A percentile compares a stretch with the other conserved stretches of the same genome.
These are phyloP conservation scores for Eupsittula cactorum DNA, from an alignment of 2,113 vertebrate genomes.

Conservation along the genomic window DNA sequence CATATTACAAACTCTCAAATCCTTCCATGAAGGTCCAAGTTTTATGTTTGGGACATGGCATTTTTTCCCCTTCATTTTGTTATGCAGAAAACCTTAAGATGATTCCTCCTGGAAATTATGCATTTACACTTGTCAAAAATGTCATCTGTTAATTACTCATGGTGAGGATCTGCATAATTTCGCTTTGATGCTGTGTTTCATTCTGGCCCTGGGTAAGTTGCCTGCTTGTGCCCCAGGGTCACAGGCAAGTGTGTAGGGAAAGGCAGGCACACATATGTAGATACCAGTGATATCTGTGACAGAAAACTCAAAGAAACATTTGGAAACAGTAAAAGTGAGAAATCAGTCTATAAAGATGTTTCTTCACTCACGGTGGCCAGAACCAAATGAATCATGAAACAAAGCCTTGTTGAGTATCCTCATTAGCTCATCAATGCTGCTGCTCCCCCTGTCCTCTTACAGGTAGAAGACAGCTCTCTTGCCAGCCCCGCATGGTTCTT, in stretches of 20 bases:
- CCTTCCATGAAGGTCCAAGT: background rate
- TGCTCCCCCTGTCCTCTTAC: background rate
- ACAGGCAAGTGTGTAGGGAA: fast-evolving
- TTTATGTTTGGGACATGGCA: background rate
- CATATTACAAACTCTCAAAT: background rate
- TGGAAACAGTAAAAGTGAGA: background rate
- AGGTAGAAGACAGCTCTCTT: background rate
- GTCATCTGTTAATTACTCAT: background rate
- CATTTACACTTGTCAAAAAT: background rate
- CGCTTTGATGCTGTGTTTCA: background rate
- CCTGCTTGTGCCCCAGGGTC: background rate
- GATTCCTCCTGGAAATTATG: background rate
- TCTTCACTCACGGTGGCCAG: background rate
- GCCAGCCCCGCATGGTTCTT: background rate
- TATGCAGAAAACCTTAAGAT: background rate
- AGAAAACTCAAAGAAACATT: background rate
- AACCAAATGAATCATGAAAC: background rate
- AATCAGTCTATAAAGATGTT: background rate
- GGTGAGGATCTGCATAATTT: background rate
- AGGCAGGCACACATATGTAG: background rate
- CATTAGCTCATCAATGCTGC: background rate
- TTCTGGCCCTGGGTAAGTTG: background rate
- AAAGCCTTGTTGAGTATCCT: background rate
- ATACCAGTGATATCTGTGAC: fast-evolving
- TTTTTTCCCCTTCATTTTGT: background rate